Base-by-base conservation (phyloP, 2,113 vertebrate genomes). In the Ia io region DNA sequence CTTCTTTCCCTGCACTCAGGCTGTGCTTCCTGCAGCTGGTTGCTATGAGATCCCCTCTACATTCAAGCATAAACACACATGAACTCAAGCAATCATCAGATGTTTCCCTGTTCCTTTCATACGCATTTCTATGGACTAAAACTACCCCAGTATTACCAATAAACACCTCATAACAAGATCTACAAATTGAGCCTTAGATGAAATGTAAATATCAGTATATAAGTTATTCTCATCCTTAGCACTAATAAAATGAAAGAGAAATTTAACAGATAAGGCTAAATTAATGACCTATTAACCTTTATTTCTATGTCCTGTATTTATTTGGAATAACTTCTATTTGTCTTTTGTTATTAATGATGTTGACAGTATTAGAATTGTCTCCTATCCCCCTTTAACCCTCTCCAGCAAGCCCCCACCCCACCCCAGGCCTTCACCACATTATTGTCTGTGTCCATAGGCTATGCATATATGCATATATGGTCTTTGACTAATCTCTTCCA, bases 91-190 rank as follows among this genome's bases (percentile, higher is more conserved):
- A 65, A 49, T 35, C 14, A 2, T 11, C 14, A 18, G 16, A 5
- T 3, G 13, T 13, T 40, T 49, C 37, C 42, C 61, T 78, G 10
- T 30, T n/a, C 40, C 56, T 63, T 25, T 28, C 8, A 20, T 1
- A 4, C 42, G n/a, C 14, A 18, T 30, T 14, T 47, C 53, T 61
- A 23, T 2, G 6, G 63, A 30, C 2, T 18, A 10, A 37, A 44
- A 53, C 9, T 12, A 40, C n/a, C 5, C 10, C 12, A 1, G 1
- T 1, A 3, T 70, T 25, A 56, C 16, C 9, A 51, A n/a, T 9
- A 77, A 85, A 32, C 13, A 6, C 5, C 5, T 70, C 18, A 3
- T 17, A 10, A 14, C 6, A 40, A 76, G 70, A 40, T 44, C 37
- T 47, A 20, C 18, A 35, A 67, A 44, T 32, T 32, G 42, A 71